Percentiles rank a stretch among this genome's conserved stretches.
These are phyloP conservation scores for Tangachromis dhanisi DNA, from an alignment of 2,113 vertebrate genomes.

Conservation along the genomic window DNA sequence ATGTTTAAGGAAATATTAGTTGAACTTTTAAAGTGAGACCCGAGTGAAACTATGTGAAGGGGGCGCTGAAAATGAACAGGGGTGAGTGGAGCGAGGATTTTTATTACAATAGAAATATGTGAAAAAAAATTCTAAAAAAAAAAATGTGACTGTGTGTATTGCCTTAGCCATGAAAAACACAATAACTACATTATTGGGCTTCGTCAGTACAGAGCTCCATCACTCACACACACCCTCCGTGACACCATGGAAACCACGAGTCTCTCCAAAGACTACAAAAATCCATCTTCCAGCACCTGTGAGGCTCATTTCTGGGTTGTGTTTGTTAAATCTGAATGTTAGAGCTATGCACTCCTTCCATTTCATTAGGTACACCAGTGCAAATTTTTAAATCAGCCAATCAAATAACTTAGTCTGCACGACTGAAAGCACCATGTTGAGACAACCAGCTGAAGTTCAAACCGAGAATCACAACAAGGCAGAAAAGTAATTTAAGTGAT, in stretches of 20 bases:
- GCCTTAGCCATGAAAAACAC: neutral
- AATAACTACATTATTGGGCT: neutral
- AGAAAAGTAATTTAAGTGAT: accelerated
- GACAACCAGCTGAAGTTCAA: neutral
- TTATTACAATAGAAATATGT: neutral
- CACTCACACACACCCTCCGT: accelerated
- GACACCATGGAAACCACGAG: neutral
- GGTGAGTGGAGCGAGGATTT: neutral
- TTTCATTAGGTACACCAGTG: neutral
- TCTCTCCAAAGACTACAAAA: neutral
- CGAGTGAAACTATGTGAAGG: accelerated
- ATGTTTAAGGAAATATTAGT: neutral
- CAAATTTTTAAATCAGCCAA: neutral
- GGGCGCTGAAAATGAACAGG: neutral
- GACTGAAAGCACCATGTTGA: neutral
- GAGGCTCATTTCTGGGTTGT: neutral
- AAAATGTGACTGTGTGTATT: neutral
- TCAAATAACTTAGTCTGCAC: neutral
- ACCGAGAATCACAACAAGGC: neutral
- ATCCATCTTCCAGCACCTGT: neutral
- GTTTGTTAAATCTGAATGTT: neutral
- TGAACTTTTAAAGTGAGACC: neutral
- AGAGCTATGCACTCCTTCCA: neutral
- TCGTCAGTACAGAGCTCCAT: neutral
- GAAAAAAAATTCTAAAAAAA: accelerated